Conservation (phyloP, 2,797 vertebrate species). For the Sebastes diaconus region DNA sequence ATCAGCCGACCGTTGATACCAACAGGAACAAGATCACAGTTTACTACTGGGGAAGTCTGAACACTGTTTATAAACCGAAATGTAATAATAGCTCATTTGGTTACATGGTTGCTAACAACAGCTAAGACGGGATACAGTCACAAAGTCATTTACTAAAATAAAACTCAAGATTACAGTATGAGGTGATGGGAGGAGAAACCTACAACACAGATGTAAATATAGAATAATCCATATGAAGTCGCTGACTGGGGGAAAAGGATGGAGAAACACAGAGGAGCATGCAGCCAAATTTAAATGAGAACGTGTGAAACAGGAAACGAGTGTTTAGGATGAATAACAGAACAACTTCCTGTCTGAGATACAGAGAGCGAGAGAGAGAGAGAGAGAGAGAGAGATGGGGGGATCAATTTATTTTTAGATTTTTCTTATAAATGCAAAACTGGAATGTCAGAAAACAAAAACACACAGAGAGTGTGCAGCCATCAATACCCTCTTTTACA, state of each 20-base stretch:
- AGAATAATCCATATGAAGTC: neutral
- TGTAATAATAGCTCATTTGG: neutral
- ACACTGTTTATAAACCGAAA: neutral
- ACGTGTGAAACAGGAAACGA: constrained; percentile 76
- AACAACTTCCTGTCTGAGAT: constrained; percentile 70
- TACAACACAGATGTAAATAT: neutral
- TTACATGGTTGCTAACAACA: neutral
- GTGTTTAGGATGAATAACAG: constrained; percentile 68
- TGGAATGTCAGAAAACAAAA: constrained; percentile 40
- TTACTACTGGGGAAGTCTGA: neutral
- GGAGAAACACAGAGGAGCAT: neutral
- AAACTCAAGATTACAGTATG: neutral
- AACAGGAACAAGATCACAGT: neutral
- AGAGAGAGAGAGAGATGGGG: neutral
- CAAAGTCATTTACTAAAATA: neutral
- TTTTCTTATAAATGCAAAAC: constrained; percentile 45
- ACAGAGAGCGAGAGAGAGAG: neutral
- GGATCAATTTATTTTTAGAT: constrained; percentile 57
- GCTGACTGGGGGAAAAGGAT: neutral
- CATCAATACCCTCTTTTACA: neutral
- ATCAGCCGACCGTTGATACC: neutral
- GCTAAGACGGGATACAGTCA: neutral
- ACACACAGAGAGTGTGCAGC: neutral
- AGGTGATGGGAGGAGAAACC: neutral
- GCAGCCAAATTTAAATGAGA: constrained; percentile 34